phyloP scores from a whole-genome alignment of 2,113 vertebrate species.

The Phalacrocorax pelagicus region DNA sequence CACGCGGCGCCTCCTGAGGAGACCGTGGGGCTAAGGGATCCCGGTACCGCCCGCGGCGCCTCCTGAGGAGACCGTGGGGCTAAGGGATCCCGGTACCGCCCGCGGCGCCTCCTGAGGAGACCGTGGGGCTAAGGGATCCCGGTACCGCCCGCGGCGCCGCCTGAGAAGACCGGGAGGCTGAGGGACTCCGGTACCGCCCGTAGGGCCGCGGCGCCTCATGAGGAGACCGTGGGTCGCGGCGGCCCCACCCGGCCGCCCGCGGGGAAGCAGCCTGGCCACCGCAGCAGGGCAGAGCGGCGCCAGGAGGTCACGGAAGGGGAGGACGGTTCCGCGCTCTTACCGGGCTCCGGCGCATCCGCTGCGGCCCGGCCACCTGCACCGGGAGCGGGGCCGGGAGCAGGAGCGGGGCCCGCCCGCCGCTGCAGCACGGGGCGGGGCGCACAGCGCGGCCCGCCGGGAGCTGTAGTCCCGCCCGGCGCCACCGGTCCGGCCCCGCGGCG shows the following conservation, averaged over 20 bases:
- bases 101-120: background rate
- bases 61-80: background rate
- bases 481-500: background rate
- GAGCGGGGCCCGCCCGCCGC: background rate
- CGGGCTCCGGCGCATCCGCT: constrained; percentile 7
- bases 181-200: background rate
- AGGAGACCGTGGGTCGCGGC: background rate
- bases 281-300: background rate
- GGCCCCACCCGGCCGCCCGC: background rate
- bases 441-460: constrained; percentile 20
- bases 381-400: background rate
- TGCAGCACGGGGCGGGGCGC: background rate
- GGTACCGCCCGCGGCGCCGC: background rate
- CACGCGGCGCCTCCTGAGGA: background rate
- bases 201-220: background rate
- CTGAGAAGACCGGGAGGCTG: background rate
- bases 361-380: constrained; percentile 35
- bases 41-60: background rate
- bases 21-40: too few relatives aligned
- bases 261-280: background rate
- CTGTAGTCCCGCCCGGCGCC: constrained; percentile 13
- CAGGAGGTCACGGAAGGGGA: background rate
- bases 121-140: background rate
- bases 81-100: background rate
- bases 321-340: background rate